Conservation (phyloP, 2,797 vertebrate species). For the Thamnophis elegans region DNA sequence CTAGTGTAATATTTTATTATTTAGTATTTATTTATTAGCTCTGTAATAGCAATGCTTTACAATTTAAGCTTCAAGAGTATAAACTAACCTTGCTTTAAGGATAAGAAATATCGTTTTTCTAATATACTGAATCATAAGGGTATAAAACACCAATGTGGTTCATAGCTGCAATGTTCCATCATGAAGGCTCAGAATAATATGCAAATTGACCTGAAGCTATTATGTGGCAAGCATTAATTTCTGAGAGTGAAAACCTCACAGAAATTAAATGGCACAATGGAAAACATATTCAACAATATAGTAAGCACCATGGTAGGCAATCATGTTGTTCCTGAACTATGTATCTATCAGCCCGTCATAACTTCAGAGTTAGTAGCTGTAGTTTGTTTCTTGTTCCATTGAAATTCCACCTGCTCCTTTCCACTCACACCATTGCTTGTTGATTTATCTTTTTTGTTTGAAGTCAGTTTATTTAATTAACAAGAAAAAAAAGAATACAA, state of each 20-base stretch:
- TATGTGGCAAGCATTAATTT: not conserved
- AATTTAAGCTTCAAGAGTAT: not conserved
- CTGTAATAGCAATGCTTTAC: not conserved
- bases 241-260: not conserved
- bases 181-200: not conserved
- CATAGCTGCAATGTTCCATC: not conserved
- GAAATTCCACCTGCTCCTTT: not conserved
- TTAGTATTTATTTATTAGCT: not conserved
- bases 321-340: not conserved
- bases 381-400: not conserved
- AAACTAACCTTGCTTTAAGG: not conserved
- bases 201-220: not conserved
- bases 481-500: not conserved
- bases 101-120: not conserved
- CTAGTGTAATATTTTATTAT: not conserved
- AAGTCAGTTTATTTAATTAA: not conserved
- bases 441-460: not conserved
- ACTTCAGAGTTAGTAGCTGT: not conserved
- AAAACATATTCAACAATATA: not conserved
- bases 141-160: not conserved
- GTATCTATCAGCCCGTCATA: not conserved
- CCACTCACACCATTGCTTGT: not conserved
- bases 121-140: not conserved
- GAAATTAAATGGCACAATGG: not conserved
- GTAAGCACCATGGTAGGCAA: not conserved